Conservation (phyloP, 2,113 vertebrate species). For the Nesogale talazaci region DNA sequence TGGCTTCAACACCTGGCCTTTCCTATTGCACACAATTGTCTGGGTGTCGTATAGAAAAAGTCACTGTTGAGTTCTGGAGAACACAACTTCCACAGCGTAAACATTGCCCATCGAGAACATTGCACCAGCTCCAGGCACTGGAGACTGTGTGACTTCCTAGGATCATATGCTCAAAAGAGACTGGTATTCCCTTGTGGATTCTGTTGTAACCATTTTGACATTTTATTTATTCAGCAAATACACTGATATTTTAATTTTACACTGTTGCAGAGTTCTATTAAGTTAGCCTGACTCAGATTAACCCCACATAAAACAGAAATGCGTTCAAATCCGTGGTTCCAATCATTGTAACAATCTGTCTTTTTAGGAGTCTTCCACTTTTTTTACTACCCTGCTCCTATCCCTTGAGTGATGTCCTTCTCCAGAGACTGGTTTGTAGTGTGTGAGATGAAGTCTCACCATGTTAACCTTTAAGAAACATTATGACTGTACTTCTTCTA, state of each 20-base stretch:
- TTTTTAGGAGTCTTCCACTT: too few relatives aligned
- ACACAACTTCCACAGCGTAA: not conserved
- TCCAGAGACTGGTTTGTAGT: too few relatives aligned
- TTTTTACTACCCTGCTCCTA: too few relatives aligned
- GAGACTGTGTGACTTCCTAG: accelerated
- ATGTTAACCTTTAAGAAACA: too few relatives aligned
- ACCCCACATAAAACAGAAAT: too few relatives aligned
- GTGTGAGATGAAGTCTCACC: too few relatives aligned
- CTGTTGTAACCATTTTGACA: not conserved
- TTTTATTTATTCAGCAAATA: not conserved
- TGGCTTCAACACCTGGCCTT: not conserved
- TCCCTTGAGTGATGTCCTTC: too few relatives aligned
- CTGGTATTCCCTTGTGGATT: not conserved
- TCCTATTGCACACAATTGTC: not conserved
- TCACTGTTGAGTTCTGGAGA: not conserved
- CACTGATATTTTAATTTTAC: not conserved
- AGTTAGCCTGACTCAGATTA: too few relatives aligned
- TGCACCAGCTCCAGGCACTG: too few relatives aligned
- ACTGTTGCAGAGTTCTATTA: not conserved
- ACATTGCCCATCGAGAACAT: not conserved
- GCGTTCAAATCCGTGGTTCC: too few relatives aligned
- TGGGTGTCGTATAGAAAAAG: not conserved
- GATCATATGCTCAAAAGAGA: not conserved
- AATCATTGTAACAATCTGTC: too few relatives aligned
- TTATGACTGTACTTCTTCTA: too few relatives aligned